Conservation (phyloP, 2,888 invertebrate species). For the Megaustenia siamemsis region DNA sequence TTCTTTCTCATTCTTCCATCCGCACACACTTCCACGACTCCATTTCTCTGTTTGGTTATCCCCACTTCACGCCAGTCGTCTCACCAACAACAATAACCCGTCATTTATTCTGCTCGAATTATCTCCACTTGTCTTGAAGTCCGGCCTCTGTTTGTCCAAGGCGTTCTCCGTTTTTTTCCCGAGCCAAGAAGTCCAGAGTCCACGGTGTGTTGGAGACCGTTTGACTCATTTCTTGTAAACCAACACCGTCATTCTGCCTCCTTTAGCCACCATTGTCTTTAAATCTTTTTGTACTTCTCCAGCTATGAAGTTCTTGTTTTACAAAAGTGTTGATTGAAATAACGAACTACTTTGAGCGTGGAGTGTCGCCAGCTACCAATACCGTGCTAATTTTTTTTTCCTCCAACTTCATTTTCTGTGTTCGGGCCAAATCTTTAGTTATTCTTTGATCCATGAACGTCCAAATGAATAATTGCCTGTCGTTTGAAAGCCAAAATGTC, state of each 20-base stretch:
- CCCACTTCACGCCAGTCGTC: neutral
- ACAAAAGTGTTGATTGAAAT: neutral
- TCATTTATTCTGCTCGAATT: constrained; percentile 18
- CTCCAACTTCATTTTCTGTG: too few species aligned
- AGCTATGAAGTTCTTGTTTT: neutral
- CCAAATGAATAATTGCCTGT: too few species aligned
- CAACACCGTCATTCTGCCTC: neutral
- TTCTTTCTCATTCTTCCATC: too few species aligned
- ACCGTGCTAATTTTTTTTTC: neutral
- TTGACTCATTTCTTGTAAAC: constrained; percentile 2
- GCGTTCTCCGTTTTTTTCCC: neutral
- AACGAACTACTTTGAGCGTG: neutral
- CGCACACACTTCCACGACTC: neutral
- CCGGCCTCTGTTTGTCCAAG: neutral
- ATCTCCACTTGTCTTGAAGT: neutral
- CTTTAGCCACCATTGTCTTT: neutral
- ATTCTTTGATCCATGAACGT: too few species aligned
- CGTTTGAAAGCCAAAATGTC: too few species aligned
- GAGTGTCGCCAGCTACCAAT: neutral
- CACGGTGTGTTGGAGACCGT: neutral
- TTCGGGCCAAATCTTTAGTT: too few species aligned
- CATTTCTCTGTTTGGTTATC: constrained; percentile 25
- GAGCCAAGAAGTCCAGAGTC: neutral
- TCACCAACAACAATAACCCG: constrained; percentile 14
- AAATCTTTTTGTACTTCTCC: neutral